These are phyloP conservation scores for Sebastes trivittatus DNA, from an alignment of 2,797 vertebrate genomes.

Conservation along the genomic window DNA sequence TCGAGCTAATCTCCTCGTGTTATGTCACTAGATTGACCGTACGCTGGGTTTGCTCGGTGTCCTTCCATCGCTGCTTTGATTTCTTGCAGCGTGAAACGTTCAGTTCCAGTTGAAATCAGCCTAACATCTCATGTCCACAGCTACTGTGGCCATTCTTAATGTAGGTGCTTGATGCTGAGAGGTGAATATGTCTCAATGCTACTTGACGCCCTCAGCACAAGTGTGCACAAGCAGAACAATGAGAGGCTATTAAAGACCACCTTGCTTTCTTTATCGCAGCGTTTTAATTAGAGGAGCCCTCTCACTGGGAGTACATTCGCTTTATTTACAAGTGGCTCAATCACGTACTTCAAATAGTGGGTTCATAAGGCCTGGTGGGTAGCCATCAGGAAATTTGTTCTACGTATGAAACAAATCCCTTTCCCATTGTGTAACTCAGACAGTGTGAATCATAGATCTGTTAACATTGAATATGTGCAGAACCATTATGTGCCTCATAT, in stretches of 20 bases:
- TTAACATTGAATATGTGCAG: conserved; percentile 37
- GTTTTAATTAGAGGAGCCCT: conserved; percentile 68
- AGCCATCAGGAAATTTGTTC: conserved; percentile 36
- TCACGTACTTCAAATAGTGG: conserved; percentile 57
- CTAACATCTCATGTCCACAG: not conserved
- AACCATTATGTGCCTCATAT: conserved; percentile 24
- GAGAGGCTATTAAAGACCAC: conserved; percentile 62
- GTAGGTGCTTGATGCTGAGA: conserved; percentile 37
- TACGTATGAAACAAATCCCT: conserved; percentile 40
- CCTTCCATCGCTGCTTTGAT: not conserved
- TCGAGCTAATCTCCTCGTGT: not conserved
- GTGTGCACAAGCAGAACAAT: conserved; percentile 54
- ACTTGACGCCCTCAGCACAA: conserved; percentile 45
- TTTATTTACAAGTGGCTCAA: conserved; percentile 68
- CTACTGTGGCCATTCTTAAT: conserved; percentile 9
- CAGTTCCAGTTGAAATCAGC: not conserved
- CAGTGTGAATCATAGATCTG: conserved; percentile 35
- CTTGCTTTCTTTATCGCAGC: conserved; percentile 59
- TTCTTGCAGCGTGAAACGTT: not conserved
- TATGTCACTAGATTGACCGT: not conserved
- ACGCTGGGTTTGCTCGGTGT: not conserved
- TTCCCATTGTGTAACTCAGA: conserved; percentile 34
- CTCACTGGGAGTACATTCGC: conserved; percentile 43
- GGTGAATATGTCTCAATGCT: conserved; percentile 45
- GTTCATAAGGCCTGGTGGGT: conserved; percentile 45